phyloP scores from a whole-genome alignment of 2,888 invertebrate genomes.

The Chouioia cunea region DNA sequence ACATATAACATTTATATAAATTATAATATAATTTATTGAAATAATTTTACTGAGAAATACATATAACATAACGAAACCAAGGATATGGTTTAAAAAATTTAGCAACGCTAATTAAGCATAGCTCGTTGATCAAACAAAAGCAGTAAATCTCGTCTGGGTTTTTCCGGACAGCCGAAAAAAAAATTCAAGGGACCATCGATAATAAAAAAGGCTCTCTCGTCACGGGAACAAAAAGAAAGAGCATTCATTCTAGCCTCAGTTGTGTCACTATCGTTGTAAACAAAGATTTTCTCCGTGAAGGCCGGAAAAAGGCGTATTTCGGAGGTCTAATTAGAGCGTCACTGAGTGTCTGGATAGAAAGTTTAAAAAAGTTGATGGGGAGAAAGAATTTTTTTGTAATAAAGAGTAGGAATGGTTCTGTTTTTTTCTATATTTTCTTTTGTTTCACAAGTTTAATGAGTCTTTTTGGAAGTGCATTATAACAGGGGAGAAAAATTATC shows the following conservation, averaged over 20 bases:
- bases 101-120: too few relatives aligned
- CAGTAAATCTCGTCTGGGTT: neutral
- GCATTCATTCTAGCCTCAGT: conserved; percentile 12
- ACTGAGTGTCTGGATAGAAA: neutral
- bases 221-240: conserved; percentile 16
- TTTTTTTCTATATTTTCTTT: too few relatives aligned
- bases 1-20: too few relatives aligned
- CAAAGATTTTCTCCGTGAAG: conserved; percentile 38
- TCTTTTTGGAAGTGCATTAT: too few relatives aligned
- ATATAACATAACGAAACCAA: too few relatives aligned
- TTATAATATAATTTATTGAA: too few relatives aligned
- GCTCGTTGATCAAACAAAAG: too few relatives aligned
- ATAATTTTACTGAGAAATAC: too few relatives aligned
- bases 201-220: neutral
- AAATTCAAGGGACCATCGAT: neutral
- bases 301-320: conserved; percentile 46
- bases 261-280: conserved; percentile 27
- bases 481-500: too few relatives aligned
- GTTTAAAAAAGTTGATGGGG: neutral
- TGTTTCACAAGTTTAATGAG: too few relatives aligned
- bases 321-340: conserved; percentile 57
- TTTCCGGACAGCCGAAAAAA: neutral
- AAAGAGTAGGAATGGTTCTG: neutral
- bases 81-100: too few relatives aligned
- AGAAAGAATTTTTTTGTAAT: neutral